Evolutionary conservation across 2,888 invertebrate genomes (phyloP).

Genomic region (Chrysina gloriosa): DNA sequence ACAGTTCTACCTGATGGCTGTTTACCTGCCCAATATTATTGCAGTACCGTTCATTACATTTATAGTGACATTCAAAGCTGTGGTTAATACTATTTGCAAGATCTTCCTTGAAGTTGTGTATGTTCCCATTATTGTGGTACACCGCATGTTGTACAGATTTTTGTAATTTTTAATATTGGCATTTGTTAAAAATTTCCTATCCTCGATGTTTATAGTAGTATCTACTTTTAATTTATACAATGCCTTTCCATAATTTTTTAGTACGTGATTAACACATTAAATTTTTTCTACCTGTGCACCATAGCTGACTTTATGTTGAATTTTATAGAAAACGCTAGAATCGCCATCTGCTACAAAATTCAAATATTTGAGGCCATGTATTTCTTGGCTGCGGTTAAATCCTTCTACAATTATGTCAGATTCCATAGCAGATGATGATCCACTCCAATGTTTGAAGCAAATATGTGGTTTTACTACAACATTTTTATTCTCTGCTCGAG

Average conservation of each 20-base stretch:
- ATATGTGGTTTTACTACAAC: too few relatives aligned
- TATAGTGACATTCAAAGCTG: too few relatives aligned
- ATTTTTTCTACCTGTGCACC: slow-evolving; percentile 41
- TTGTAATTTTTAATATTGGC: slow-evolving; percentile 14
- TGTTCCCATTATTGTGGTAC: too few relatives aligned
- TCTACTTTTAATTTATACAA: not conserved
- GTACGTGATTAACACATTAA: slow-evolving; percentile 12
- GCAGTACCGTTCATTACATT: too few relatives aligned
- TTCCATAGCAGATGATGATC: slow-evolving; percentile 57
- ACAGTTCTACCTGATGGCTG: too few relatives aligned
- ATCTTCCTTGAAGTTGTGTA: too few relatives aligned
- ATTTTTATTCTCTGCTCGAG: too few relatives aligned
- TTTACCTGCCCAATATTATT: too few relatives aligned
- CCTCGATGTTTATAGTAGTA: not conserved
- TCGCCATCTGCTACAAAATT: slow-evolving; percentile 58
- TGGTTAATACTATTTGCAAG: too few relatives aligned
- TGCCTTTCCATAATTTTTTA: slow-evolving; percentile 12
- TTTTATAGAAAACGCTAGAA: slow-evolving; percentile 54
- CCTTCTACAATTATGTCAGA: slow-evolving; percentile 56
- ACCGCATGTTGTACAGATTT: too few relatives aligned
- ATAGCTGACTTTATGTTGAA: slow-evolving; percentile 51
- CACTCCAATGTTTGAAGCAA: slow-evolving; percentile 58
- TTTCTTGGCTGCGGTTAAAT: slow-evolving; percentile 52
- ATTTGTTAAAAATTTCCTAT: slow-evolving; percentile 20
- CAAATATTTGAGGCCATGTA: slow-evolving; percentile 54